Evolutionary conservation across 2,113 vertebrate species (phyloP), one percentile per base, ranked within the genome.

Genomic region (Dromaius novaehollandiae): DNA sequence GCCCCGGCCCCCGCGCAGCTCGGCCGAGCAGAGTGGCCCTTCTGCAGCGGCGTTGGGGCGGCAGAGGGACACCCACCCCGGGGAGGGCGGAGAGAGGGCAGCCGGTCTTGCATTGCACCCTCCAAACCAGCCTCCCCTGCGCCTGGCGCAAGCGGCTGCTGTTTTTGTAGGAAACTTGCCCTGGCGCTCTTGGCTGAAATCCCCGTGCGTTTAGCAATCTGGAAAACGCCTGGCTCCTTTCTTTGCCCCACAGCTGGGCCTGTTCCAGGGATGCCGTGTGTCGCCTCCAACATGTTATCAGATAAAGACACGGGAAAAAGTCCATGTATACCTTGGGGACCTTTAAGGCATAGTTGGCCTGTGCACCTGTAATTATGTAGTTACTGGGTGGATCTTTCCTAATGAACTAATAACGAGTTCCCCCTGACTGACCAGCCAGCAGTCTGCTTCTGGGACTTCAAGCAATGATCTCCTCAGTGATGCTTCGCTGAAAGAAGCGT

Each of bases 81-180:
- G 69, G 42, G 50, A 75, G 25, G 55, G 55, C 53, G 38, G 36
- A 25, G 50, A 77, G 22, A 79, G 42, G 42, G 61, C 38, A 26
- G 13, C 55, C 13, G 60, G 1, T 73, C 92, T 89, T 91, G 78
- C 69, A 0, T 56, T 42, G 6, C 38, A 3, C 21, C 78, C 11
- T 89, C 82, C 63, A 73, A 89, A 76, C n/a, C 74, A n/a, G 84
- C 69, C 82, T 86, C 82, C 82, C 88, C 85, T 56, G 90, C 36
- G 63, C 70, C 58, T 42, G 28, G 2, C 5, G 4, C 65, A 21
- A 26, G 61, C 25, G 6, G 7, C 30, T 22, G 78, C 66, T 91
- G 48, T 48, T 95, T 90, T 51, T 79, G 46, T 61, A 82, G 63
- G 75, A 95, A 80, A 48, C 40, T 15, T 82, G 77, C 74, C 34